Percentiles rank a stretch among this genome's conserved stretches.
Conservation (phyloP, 2,888 invertebrate genomes). For the Mongoloraphidia duomilia region DNA sequence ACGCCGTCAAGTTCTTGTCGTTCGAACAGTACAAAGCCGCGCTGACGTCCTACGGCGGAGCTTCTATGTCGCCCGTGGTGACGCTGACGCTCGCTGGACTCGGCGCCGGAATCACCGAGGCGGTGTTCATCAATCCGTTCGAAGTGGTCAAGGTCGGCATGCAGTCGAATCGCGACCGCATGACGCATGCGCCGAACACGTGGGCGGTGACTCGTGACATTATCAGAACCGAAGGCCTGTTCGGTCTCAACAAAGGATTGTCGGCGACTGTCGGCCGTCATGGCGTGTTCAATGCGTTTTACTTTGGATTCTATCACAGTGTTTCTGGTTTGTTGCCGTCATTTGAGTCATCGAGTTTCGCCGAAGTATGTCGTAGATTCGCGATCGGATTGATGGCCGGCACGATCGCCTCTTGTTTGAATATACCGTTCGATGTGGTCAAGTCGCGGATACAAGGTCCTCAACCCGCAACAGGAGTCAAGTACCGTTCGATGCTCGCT, state of each 20-base stretch:
- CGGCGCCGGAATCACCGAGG: slow-evolving; percentile 31
- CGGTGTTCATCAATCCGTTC: slow-evolving; percentile 45
- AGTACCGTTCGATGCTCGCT: slow-evolving; percentile 39
- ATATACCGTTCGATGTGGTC: slow-evolving; percentile 53
- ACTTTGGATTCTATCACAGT: slow-evolving; percentile 50
- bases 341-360: too few relatives aligned
- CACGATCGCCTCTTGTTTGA: slow-evolving; percentile 40
- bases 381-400: slow-evolving; percentile 42
- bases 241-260: slow-evolving; percentile 43
- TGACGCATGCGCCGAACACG: slow-evolving; percentile 33
- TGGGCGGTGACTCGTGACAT: slow-evolving; percentile 40
- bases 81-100: slow-evolving; percentile 16
- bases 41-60: not conserved
- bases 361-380: too few relatives aligned
- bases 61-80: slow-evolving; percentile 31
- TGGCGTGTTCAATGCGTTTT: slow-evolving; percentile 47
- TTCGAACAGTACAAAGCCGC: slow-evolving; percentile 46
- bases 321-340: slow-evolving; percentile 25
- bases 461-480: slow-evolving; percentile 33
- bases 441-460: slow-evolving; percentile 52
- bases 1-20: slow-evolving; percentile 50
- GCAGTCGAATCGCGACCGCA: slow-evolving; percentile 29
- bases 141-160: slow-evolving; percentile 47
- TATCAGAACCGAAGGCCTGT: slow-evolving; percentile 31
- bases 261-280: slow-evolving; percentile 44